phyloP scores from a whole-genome alignment of 2,888 invertebrate genomes.

The Ethmia dodecea region DNA sequence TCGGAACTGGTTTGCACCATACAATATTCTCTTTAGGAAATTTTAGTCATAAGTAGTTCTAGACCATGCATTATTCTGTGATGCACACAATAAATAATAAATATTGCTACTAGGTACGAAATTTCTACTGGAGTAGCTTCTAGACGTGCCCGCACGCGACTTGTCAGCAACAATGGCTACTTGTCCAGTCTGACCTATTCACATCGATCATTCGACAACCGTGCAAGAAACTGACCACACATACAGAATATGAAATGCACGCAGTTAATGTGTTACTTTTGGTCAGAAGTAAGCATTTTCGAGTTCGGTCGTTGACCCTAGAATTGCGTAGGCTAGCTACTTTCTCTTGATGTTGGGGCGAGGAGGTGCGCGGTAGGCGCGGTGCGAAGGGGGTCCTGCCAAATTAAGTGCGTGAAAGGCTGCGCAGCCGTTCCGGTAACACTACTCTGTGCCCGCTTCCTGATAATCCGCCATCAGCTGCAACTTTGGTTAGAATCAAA shows the following conservation, averaged over 20 bases:
- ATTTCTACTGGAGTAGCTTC: no score
- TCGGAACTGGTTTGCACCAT: no score
- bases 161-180: constrained; percentile 40
- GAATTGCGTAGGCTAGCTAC: constrained; percentile 76
- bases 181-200: constrained; percentile 50
- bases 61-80: no score
- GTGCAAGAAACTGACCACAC: constrained; percentile 69
- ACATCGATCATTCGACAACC: constrained; percentile 51
- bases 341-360: constrained; percentile 65
- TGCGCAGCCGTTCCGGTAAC: constrained; percentile 53
- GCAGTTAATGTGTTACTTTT: constrained; percentile 73
- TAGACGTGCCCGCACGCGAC: no score
- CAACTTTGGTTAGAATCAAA: constrained; percentile 16
- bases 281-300: constrained; percentile 72
- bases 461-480: constrained; percentile 21
- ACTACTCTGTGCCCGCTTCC: constrained; percentile 25
- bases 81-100: no score
- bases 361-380: constrained; percentile 40
- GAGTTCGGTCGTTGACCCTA: constrained; percentile 74
- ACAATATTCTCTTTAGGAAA: no score
- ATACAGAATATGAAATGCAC: constrained; percentile 69
- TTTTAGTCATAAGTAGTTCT: no score
- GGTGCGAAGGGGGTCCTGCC: constrained; percentile 69
- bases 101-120: no score
- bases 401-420: constrained; percentile 76